These are phyloP conservation scores for Pontoporia blainvillei DNA, from an alignment of 2,113 vertebrate genomes.

Conservation along the genomic window DNA sequence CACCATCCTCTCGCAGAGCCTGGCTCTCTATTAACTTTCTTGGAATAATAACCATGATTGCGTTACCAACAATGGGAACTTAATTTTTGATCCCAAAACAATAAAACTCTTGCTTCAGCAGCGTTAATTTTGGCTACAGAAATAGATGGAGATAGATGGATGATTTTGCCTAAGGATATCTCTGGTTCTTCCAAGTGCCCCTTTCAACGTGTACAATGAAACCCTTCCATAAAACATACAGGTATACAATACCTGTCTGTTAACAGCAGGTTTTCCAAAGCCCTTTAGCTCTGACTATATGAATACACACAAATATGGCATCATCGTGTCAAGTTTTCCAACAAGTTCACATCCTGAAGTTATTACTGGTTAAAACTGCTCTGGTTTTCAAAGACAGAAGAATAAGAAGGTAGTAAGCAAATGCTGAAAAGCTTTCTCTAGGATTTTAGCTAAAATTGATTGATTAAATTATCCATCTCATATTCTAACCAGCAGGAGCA, in stretches of 20 bases:
- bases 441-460: not conserved
- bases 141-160: not conserved
- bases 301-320: not conserved
- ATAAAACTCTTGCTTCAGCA: not conserved
- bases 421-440: not conserved
- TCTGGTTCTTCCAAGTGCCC: not conserved
- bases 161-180: not conserved
- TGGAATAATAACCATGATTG: not conserved
- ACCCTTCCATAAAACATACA: not conserved
- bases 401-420: not conserved
- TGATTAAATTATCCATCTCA: not conserved
- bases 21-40: not conserved
- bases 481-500: not conserved
- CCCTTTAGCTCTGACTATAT: not conserved
- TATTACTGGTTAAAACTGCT: not conserved
- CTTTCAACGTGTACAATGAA: not conserved
- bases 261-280: not conserved
- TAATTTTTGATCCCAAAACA: not conserved
- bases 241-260: not conserved
- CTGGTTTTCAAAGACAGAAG: not conserved
- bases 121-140: not conserved
- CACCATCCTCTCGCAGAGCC: rapidly evolving
- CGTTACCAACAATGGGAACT: not conserved
- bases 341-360: not conserved
- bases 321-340: not conserved